phyloP scores from a whole-genome alignment of 1,140 invertebrate genomes.

The Bombus difficillimus region DNA sequence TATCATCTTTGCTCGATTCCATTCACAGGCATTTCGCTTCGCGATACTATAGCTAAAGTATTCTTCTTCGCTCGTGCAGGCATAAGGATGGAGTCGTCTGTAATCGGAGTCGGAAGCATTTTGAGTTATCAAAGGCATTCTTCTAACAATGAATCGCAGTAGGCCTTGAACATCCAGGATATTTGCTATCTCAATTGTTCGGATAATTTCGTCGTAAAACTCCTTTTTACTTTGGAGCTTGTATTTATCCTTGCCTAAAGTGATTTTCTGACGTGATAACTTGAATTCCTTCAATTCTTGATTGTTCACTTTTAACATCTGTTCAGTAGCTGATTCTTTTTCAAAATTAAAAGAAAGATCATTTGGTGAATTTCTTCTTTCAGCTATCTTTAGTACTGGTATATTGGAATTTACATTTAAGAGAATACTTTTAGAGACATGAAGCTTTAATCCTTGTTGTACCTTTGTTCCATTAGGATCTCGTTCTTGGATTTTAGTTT shows the following conservation, averaged over 20 bases:
- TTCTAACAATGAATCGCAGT: constrained; percentile 75
- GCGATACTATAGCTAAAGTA: constrained; percentile 82
- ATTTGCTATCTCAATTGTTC: constrained; percentile 49
- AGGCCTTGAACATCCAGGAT: constrained; percentile 62
- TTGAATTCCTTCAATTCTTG: constrained; percentile 12
- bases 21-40: constrained; percentile 83
- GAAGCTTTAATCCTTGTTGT: constrained; percentile 31
- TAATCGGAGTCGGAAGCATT: constrained; percentile 76
- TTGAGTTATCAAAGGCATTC: constrained; percentile 76
- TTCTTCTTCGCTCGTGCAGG: constrained; percentile 77
- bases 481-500: background rate
- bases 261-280: constrained; percentile 47
- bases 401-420: constrained; percentile 67
- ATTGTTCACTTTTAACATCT: constrained; percentile 13
- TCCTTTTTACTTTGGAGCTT: constrained; percentile 71
- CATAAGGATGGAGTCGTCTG: constrained; percentile 81
- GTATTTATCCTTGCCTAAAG: constrained; percentile 70
- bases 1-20: constrained; percentile 81
- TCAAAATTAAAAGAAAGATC: background rate
- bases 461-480: background rate
- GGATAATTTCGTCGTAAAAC: constrained; percentile 65
- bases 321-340: background rate
- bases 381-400: constrained; percentile 72
- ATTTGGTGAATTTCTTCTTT: constrained; percentile 3
- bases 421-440: constrained; percentile 68